Evolutionary conservation across 1,140 invertebrate species (phyloP), one percentile per base, ranked within the genome.

Genomic region (Achroia grisella): DNA sequence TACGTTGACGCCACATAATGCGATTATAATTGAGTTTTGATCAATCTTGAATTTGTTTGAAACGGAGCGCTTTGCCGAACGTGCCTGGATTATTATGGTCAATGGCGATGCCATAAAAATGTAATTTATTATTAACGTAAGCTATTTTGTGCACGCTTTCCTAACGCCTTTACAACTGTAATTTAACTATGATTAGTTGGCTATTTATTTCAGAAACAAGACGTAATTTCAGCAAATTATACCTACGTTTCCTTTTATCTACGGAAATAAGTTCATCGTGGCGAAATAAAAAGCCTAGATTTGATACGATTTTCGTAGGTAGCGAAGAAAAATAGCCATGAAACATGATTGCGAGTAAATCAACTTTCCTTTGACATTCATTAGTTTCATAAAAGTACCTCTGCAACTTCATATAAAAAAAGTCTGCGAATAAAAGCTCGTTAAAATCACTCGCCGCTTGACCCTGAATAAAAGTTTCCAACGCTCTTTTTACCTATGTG

Each of bases 391-490:
- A 69, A 75, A 73, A 79, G 58, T 66, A 57, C 60, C 57, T 54
- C 44, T 44, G 48, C 52, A 55, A 45, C 48, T 66, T 34, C 30
- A 50, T 54, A 58, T 44, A 71, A 64, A 23, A n/a, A 68, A 68
- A 62, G 47, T 48, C 59, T 37, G 56, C 48, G 66, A 75, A 72
- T 69, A 71, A 75, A 72, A 69, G 62, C 70, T 77, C 69, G 73
- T 82, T 82, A 82, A 82, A 79, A 71, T 74, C 68, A 71, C 66
- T 71, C 69, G 68, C 51, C 62, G 15, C 49, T 64, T 64, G 66
- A 69, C 55, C 64, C 54, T 52, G 60, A 67, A 72, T 70, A 73
- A 76, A 76, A 73, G 60, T 74, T 73, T 67, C 37, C 39, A 70
- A 61, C 59, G 56, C 47, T 57, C 59, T 62, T 66, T 56, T 52